phyloP scores from a whole-genome alignment of 2,113 vertebrate species.

The Pachycephala philippinensis region DNA sequence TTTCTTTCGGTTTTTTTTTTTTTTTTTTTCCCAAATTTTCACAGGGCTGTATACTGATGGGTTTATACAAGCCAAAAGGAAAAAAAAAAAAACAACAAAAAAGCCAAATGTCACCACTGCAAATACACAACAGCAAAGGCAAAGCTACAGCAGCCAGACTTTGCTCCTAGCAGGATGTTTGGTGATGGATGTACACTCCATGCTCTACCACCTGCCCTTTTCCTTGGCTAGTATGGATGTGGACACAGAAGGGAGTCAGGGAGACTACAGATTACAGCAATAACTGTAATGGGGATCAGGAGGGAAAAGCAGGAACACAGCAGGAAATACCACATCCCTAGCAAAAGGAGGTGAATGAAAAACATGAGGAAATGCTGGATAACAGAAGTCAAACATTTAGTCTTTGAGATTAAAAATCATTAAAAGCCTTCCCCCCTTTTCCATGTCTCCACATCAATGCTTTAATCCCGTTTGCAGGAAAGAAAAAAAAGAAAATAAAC shows the following conservation, averaged over 20 bases:
- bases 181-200: neutral
- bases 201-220: neutral
- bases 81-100: neutral
- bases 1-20: neutral
- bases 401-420: neutral
- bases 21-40: too few relatives aligned
- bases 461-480: neutral
- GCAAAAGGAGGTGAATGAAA: neutral
- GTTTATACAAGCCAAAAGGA: neutral
- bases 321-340: neutral
- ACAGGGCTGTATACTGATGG: neutral
- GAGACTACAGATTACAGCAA: neutral
- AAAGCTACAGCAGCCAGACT: neutral
- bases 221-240: neutral
- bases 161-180: neutral
- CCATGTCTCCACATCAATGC: neutral
- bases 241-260: neutral
- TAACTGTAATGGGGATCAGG: fast-evolving
- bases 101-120: neutral
- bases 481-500: neutral
- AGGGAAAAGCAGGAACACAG: neutral
- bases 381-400: neutral
- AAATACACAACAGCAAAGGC: neutral
- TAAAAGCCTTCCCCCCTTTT: neutral
- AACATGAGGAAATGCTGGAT: neutral